Evolutionary conservation across 2,888 invertebrate genomes (phyloP).

Genomic region (Parthenolecanium corni): DNA sequence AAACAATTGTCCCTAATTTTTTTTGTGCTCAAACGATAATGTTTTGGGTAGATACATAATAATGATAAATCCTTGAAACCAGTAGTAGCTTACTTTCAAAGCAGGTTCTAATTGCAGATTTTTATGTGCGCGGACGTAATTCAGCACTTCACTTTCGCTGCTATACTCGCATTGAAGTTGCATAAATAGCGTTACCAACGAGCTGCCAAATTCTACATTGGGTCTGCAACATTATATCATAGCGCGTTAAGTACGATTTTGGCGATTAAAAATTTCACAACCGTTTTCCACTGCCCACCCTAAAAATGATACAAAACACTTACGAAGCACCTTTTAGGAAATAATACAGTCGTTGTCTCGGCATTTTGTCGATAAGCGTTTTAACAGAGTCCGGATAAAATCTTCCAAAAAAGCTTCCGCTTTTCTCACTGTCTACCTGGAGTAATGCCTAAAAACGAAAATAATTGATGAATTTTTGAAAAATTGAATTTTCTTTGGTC

Average conservation of each 20-base stretch:
- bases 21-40: too few species aligned
- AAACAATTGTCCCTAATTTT: too few species aligned
- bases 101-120: conserved; percentile 54
- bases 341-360: conserved; percentile 34
- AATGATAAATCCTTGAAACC: too few species aligned
- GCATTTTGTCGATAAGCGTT: conserved; percentile 41
- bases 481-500: too few species aligned
- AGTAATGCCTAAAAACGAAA: conserved; percentile 42
- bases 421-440: conserved; percentile 48
- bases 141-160: conserved; percentile 44
- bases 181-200: conserved; percentile 49
- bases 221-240: conserved; percentile 35
- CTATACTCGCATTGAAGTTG: conserved; percentile 49
- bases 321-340: conserved; percentile 50
- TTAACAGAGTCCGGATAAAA: conserved; percentile 44
- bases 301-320: conserved; percentile 31
- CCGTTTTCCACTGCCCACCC: not conserved
- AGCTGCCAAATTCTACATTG: conserved; percentile 37
- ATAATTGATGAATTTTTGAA: too few species aligned
- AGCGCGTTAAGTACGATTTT: conserved; percentile 34
- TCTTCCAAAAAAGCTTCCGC: conserved; percentile 50
- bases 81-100: conserved; percentile 41
- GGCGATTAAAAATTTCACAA: conserved; percentile 30
- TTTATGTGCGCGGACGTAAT: conserved; percentile 44
- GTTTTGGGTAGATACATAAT: too few species aligned